phyloP scores from a whole-genome alignment of 2,888 invertebrate genomes.

The Cetonia aurata region DNA sequence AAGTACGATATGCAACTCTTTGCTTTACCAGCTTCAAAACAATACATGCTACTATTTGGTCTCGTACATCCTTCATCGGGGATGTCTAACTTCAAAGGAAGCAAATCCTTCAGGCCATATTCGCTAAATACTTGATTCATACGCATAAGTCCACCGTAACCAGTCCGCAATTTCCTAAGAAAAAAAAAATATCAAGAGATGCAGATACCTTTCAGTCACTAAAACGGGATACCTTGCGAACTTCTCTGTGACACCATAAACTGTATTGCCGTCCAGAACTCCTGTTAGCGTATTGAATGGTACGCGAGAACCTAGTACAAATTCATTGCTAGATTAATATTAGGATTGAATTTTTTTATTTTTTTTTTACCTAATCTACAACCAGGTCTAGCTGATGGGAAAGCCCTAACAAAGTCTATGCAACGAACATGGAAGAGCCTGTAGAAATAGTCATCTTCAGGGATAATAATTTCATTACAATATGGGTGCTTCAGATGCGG shows the following conservation, averaged over 20 bases:
- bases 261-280: conserved; percentile 88
- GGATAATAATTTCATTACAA: conserved; percentile 90
- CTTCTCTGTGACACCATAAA: conserved; percentile 88
- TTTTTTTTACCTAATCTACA: conserved; percentile 80
- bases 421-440: conserved; percentile 86
- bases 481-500: conserved; percentile 89
- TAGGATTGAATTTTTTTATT: not conserved
- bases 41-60: conserved; percentile 90
- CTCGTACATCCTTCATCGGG: conserved; percentile 94
- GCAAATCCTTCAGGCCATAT: conserved; percentile 87
- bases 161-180: conserved; percentile 81
- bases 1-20: not conserved
- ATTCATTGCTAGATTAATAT: conserved; percentile 8
- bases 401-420: conserved; percentile 90
- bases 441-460: conserved; percentile 93
- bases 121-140: conserved; percentile 92
- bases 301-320: conserved; percentile 77
- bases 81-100: conserved; percentile 89
- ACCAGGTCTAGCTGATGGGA: conserved; percentile 88
- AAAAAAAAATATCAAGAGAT: conserved; percentile 3
- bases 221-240: conserved; percentile 75
- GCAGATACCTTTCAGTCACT: not conserved
- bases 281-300: conserved; percentile 91
- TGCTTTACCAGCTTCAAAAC: conserved; percentile 86
- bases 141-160: conserved; percentile 83